Evolutionary conservation across 2,888 invertebrate species (phyloP), one percentile per base, ranked within the genome.

Genomic region (Mycalesis mineus): DNA sequence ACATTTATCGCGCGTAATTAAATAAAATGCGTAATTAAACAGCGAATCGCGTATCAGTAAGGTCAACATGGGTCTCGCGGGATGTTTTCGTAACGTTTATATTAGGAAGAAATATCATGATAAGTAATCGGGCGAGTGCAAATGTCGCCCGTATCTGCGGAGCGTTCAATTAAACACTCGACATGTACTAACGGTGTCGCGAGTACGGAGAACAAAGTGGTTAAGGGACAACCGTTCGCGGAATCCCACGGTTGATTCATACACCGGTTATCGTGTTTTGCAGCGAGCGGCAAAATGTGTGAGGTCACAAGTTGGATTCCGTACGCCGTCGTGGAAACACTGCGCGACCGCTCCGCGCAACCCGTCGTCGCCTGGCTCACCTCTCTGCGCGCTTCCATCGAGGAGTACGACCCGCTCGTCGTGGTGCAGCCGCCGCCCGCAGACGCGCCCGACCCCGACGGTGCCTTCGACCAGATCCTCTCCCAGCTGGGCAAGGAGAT

Each of bases 221-320:
- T 71, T 81, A 77, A 77, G 71, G 78, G 68, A 67, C 70, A 77
- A 72, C 75, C 80, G 75, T 86, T 84, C 87, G 83, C 75, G 85
- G 87, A 86, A 87, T 77, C 73, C 75, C 74, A 69, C 73, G 71
- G 83, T 77, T 88, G 88, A 88, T 70, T 89, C 88, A 89, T 77
- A 80, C 82, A 85, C 86, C 86, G 88, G 88, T 87, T 88, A 86
- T 87, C 88, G 79, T 69, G 73, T 67, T 73, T 72, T 72, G 74
- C 64, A 65, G 69, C 66, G 70, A 69, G 65, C 72, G 68, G 70
- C 75, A 78, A 66, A 68, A 83, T 86, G 71, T 84, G 85, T 74
- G 86, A 84, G 73, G 78, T 82, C 71, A 78, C 82, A 78, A 88
- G 88, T 88, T 89, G 88, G 88, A 80, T 89, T 73, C 90, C 90